Conservation (phyloP, 2,797 vertebrate species). For the Betta splendens region DNA sequence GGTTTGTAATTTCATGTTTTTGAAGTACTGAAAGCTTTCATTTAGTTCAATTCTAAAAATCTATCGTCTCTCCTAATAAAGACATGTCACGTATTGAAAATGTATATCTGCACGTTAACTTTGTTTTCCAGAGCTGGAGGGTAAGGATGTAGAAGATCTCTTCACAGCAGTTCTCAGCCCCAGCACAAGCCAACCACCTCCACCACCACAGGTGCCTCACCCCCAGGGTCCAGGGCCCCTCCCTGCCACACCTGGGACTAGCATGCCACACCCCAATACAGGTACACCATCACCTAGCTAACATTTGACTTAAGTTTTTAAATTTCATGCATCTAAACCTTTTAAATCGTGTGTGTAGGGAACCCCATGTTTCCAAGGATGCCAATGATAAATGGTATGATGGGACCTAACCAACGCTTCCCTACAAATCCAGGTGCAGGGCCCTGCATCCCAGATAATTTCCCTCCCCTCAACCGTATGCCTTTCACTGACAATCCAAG, state of each 20-base stretch:
- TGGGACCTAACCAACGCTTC: constrained; percentile 89
- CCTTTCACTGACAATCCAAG: constrained; percentile 89
- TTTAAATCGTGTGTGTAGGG: constrained; percentile 71
- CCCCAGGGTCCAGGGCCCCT: constrained; percentile 80
- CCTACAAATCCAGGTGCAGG: constrained; percentile 85
- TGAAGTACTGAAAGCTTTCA: neutral
- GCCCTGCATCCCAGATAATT: constrained; percentile 82
- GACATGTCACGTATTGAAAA: neutral
- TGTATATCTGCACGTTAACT: neutral
- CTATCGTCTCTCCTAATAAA: neutral
- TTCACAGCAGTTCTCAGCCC: constrained; percentile 98
- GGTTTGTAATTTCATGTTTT: constrained; percentile 79
- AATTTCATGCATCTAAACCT: neutral
- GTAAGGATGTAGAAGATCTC: constrained; percentile 98
- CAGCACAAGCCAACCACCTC: constrained; percentile 83
- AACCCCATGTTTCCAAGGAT: constrained; percentile 91
- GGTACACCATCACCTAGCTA: constrained; percentile 72
- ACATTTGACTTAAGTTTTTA: constrained; percentile 4
- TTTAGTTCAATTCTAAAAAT: neutral
- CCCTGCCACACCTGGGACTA: constrained; percentile 80
- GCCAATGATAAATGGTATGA: constrained; percentile 94
- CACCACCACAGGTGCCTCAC: constrained; percentile 84
- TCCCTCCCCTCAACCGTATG: constrained; percentile 87
- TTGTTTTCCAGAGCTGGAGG: constrained; percentile 89
- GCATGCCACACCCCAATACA: constrained; percentile 85